phyloP scores from a whole-genome alignment of 2,113 vertebrate species.

The Tragelaphus buxtoni region DNA sequence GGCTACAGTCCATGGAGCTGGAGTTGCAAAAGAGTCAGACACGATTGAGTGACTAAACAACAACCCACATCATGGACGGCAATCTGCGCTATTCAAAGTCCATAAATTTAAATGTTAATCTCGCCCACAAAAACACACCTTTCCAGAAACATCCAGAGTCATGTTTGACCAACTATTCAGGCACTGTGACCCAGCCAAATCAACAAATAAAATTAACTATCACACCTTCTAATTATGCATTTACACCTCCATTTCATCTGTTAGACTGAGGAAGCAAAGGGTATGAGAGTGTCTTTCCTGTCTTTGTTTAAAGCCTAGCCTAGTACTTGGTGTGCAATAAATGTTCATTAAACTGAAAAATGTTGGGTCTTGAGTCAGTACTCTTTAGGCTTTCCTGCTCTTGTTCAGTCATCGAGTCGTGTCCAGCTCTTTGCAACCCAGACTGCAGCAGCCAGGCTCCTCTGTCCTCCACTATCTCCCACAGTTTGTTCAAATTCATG shows the following conservation, averaged over 20 bases:
- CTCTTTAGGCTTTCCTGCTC: background rate
- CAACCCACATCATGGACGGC: background rate
- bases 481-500: background rate
- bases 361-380: background rate
- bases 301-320: background rate
- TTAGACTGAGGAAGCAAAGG: background rate
- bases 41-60: background rate
- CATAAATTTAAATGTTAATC: background rate
- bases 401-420: accelerated
- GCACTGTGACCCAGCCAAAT: background rate
- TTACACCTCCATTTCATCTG: background rate
- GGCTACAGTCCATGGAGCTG: background rate
- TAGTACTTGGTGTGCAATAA: background rate
- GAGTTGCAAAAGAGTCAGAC: background rate
- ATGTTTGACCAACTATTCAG: background rate
- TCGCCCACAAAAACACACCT: background rate
- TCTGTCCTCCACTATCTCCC: background rate
- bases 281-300: background rate
- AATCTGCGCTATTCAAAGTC: background rate
- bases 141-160: background rate
- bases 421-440: background rate
- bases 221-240: background rate
- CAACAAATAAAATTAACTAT: background rate
- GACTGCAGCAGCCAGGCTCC: background rate
- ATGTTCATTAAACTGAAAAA: background rate